Base-by-base conservation (phyloP, 2,113 vertebrate species). In the Seriola dumerili region DNA sequence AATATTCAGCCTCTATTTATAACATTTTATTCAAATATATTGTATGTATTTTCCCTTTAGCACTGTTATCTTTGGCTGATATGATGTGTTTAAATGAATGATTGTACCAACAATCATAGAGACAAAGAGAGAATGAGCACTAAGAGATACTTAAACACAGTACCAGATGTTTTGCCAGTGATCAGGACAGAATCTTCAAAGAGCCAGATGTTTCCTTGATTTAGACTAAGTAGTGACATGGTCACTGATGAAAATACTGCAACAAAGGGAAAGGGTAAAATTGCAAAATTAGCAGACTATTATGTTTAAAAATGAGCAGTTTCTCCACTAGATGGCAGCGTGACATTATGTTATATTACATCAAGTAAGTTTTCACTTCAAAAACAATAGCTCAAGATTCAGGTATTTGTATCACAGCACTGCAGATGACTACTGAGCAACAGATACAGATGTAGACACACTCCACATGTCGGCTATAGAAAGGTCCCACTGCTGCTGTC, bases 241-340 rank as follows among this genome's bases (percentile, higher is more conserved):
- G 96, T 97, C 85, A 98, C 93, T 0, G 97, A 97, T 0, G 97
- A 97, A 87, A 97, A 98, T 89, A 98, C 97, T 98, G 93, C 34
- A 89, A 81, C 71, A 92, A 21, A 23, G 25, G 3, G 13, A 0
- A 23, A 21, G 29, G 29, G 29, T 29, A 29, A 29, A 48, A 5
- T 36, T 67, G 6, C 8, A 52, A 44, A 58, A 44, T 78, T 55
- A 78, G 32, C 36, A 17, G 29, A 29, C 2, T 29, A 29, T 29
- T 13, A 57, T 3, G 5, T 29, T 68, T 12, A 40, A 23, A 36
- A 68, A 19, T n/a, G 1, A 14, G 17, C 16, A 9, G 23, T 57
- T 62, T 34, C 21, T 48, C 67, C 76, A 86, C 83, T 76, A 94
- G 88, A 72, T 88, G 88, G 67, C 78, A 89, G 71, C 59, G 59